Evolutionary conservation across 2,888 invertebrate species (phyloP), one percentile per base, ranked within the genome.

Genomic region (Eristalis pertinax): DNA sequence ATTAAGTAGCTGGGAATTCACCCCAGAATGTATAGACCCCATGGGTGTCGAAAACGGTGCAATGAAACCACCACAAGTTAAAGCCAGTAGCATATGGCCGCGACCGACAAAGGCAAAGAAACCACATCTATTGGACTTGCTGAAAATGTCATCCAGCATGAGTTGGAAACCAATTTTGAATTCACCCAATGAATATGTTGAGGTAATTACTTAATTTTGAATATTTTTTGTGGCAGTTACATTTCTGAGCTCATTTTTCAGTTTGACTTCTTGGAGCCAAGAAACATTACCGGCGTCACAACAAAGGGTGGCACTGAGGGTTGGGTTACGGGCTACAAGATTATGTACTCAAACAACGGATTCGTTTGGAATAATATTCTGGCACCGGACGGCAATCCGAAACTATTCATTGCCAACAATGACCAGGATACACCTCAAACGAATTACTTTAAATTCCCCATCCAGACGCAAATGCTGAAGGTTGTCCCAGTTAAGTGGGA

Each of bases 231-330:
- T 50, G 41, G 13, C 32, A 73, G 24, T 0, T 7, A 8, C 0
- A 15, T 62, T 1, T 1, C 10, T 15, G 11, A 32, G n/a, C 32
- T 22, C 35, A 13, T 41, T 87, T 77, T 77, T 1, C 29, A 90
- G 95, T 96, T 97, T 91, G 96, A 98, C 93, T 97, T 98, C 92
- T 93, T 95, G 67, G 95, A 95, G 24, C 95, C 95, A 0, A 95
- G 96, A 65, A 96, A 96, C 90, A 92, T 98, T 56, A 97, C 97
- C 0, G 98, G 97, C 35, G 92, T 98, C 63, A 94, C 95, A 70
- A 97, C 96, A 0, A 96, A 96, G 91, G 96, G 96, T 15, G 96
- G 96, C 0, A 93, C 94, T 0, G 93, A 94, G 62, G 95, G 96
- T 22, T 97, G 96, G 96, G 96, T 97, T 1, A 95, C 95, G 1